phyloP scores from a whole-genome alignment of 2,888 invertebrate species.

The Stegophylla sp. region DNA sequence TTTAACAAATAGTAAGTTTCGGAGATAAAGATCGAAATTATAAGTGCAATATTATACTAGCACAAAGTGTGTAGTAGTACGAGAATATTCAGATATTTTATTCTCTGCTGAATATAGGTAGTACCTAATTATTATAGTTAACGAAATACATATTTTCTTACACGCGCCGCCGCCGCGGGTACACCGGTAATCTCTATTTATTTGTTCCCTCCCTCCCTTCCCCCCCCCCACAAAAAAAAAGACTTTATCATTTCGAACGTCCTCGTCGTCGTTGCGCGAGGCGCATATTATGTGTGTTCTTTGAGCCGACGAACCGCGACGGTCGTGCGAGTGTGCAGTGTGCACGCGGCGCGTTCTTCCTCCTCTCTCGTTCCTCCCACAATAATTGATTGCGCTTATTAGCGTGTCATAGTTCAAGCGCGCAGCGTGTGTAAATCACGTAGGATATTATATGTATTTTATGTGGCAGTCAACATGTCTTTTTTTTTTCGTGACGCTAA shows the following conservation, averaged over 20 bases:
- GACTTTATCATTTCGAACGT: background rate
- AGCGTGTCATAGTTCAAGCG: conserved; percentile 56
- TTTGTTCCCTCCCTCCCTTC: background rate
- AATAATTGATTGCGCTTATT: conserved; percentile 57
- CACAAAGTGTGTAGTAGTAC: too few species aligned
- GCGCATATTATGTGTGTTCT: background rate
- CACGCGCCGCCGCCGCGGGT: background rate
- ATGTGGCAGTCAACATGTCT: conserved; percentile 51
- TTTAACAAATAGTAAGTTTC: too few species aligned
- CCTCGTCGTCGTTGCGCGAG: background rate
- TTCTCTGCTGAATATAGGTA: too few species aligned
- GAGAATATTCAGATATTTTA: too few species aligned
- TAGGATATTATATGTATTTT: too few species aligned
- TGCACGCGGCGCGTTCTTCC: background rate
- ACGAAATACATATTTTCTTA: background rate
- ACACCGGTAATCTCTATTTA: background rate
- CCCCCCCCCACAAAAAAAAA: background rate
- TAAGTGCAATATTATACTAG: too few species aligned
- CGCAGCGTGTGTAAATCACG: conserved; percentile 49
- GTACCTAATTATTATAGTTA: too few species aligned
- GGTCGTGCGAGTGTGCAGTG: background rate
- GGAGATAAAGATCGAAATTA: too few species aligned
- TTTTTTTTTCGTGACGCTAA: conserved; percentile 51
- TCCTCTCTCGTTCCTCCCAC: background rate
- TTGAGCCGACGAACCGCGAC: conserved; percentile 29